Evolutionary conservation across 2,113 vertebrate genomes (phyloP), one percentile per base, ranked within the genome.

Genomic region (Morphnarchus princeps): DNA sequence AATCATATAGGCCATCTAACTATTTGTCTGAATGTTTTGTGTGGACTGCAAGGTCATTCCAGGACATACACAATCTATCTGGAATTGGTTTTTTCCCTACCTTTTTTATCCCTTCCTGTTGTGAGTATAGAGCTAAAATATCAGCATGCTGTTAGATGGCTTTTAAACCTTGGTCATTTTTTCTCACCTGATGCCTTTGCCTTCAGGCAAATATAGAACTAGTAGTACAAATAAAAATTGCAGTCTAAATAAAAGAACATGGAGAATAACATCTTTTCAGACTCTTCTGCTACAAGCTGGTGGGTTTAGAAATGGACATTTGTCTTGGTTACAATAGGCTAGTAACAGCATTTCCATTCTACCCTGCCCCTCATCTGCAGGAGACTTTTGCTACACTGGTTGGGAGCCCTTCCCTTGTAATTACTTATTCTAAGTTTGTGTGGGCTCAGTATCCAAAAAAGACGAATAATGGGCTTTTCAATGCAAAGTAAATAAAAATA

Each of bases 341-440:
- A 20, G 20, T 3, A 8, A 5, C 20, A 38, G 66, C 4, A 24
- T 20, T 47, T 11, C 42, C n/a, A 40, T 0, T 0, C 22, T 26
- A 4, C 15, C 13, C 54, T n/a, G 3, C 22, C 18, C 24, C 18
- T 3, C 17, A 11, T 7, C 70, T 59, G 25, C 47, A 38, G 62
- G 16, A 26, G 52, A 0, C 67, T 26, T 32, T 25, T 5, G 7
- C n/a, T 34, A 5, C 24, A 0, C 62, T 10, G 59, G 21, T 3
- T 22, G 66, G 63, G 61, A 81, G 20, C n/a, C 55, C 11, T 28
- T 9, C n/a, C 69, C 89, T 24, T 5, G 13, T 0, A 3, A 11
- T 6, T 47, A 5, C 50, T 38, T 22, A 13, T 2, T 21, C 45
- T 26, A 0, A 7, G 24, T 17, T 22, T 22, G 7, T 0, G 7